Conservation (phyloP, 2,888 invertebrate genomes). For the Opisthograptis luteolata region DNA sequence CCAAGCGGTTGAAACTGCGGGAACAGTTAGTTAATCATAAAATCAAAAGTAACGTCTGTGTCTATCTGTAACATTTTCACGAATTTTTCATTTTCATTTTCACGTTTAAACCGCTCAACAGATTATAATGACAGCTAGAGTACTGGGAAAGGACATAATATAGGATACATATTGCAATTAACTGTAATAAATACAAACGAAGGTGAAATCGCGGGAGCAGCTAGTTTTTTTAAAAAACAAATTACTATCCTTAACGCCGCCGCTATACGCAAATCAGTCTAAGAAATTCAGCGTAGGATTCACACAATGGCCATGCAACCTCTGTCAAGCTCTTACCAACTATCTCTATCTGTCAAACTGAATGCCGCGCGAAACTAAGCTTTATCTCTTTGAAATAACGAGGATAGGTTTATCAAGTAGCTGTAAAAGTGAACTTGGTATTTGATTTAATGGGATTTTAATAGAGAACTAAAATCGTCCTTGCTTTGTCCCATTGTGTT, state of each 20-base stretch:
- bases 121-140: too few relatives aligned
- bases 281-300: slow-evolving; percentile 41
- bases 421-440: slow-evolving; percentile 21
- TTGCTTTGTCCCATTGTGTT: slow-evolving; percentile 78
- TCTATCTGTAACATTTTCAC: too few relatives aligned
- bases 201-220: too few relatives aligned
- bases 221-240: slow-evolving; percentile 42
- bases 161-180: too few relatives aligned
- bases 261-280: slow-evolving; percentile 53
- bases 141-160: too few relatives aligned
- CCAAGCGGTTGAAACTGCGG: too few relatives aligned
- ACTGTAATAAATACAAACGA: too few relatives aligned
- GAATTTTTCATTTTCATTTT: too few relatives aligned
- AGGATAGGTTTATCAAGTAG: neutral
- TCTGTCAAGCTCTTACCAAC: slow-evolving; percentile 31
- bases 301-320: slow-evolving; percentile 31
- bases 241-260: slow-evolving; percentile 43
- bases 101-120: too few relatives aligned
- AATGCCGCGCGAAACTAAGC: slow-evolving; percentile 18
- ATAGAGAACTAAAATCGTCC: slow-evolving; percentile 78
- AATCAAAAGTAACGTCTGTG: too few relatives aligned
- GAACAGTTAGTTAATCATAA: too few relatives aligned
- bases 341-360: slow-evolving; percentile 20
- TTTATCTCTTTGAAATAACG: slow-evolving; percentile 6
- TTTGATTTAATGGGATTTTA: slow-evolving; percentile 70